Evolutionary conservation across 2,888 invertebrate genomes (phyloP).

Genomic region (Eristalis pertinax): DNA sequence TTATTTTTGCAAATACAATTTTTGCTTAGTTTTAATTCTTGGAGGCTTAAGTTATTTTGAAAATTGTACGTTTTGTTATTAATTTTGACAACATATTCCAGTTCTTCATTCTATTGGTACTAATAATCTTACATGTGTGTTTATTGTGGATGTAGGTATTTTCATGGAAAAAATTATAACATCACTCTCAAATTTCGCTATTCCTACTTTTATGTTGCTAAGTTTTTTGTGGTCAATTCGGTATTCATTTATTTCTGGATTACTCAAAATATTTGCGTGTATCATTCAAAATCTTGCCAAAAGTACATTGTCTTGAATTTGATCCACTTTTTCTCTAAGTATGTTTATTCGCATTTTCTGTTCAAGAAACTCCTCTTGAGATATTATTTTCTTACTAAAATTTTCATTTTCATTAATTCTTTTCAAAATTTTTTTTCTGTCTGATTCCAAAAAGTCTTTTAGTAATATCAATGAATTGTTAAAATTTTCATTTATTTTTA

Average conservation of each 20-base stretch:
- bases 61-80: too few relatives aligned
- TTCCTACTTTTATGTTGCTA: too few relatives aligned
- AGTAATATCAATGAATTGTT: not conserved
- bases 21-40: too few relatives aligned
- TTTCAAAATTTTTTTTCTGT: not conserved
- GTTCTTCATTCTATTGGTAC: too few relatives aligned
- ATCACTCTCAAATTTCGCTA: too few relatives aligned
- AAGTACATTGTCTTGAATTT: constrained; percentile 11
- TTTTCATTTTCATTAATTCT: not conserved
- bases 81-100: too few relatives aligned
- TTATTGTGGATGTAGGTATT: too few relatives aligned
- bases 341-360: constrained; percentile 7
- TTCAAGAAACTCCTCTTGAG: constrained; percentile 1
- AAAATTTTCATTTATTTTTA: constrained; percentile 13
- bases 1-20: too few relatives aligned
- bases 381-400: not conserved
- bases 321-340: constrained; percentile 7
- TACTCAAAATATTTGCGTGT: not conserved
- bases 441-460: not conserved
- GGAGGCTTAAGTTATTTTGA: too few relatives aligned
- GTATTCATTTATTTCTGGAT: too few relatives aligned
- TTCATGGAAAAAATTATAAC: too few relatives aligned
- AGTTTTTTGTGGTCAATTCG: not conserved
- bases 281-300: not conserved
- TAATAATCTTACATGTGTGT: too few relatives aligned